Evolutionary conservation across 1,140 invertebrate genomes (phyloP), one percentile per base, ranked within the genome.

Genomic region (Pseudomyrmex sp.): DNA sequence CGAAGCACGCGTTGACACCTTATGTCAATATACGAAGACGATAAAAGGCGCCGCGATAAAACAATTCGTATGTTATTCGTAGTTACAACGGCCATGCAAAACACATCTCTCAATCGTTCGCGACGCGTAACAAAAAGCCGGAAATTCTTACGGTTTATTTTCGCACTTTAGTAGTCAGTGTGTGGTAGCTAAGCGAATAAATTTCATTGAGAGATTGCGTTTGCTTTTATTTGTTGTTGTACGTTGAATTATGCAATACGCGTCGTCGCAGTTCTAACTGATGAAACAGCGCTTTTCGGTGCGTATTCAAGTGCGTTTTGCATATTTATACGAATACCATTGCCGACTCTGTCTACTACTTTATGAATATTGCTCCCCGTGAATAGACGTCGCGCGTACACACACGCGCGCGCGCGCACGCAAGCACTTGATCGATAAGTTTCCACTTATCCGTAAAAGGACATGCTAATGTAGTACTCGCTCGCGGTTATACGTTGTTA

Each of bases 341-440:
- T 23, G 66, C 8, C 46, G 12, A 48, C 18, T 18, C 1, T 48
- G 35, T 35, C 35, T 52, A 35, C 0, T 23, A 63, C 46, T 63
- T 75, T 50, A 63, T n/a, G 8, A 63, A 75, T 63, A 50, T 75
- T 62, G 9, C 35, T 62, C 20, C 63, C 44, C 8, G n/a, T 76
- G 44, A 54, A 65, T 76, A 65, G 20, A 75, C 10, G 20, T 75
- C 15, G 13, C 23, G 20, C 23, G 7, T 20, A 56, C 52, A 46
- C 26, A 54, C 5, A 35, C 35, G 7, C 35, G 4, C 35, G 2
- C 35, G 0, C 26, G 2, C 26, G 5, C 20, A 59, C 56, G 73
- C 62, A 13, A 0, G 5, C 15, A 48, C 35, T 35, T 69, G 35
- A 87, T 83, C 79, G 73, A 88, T 88, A 83, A 44, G 74, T 62